Base-by-base conservation (phyloP, 2,797 vertebrate species). In the Fratercula arctica region DNA sequence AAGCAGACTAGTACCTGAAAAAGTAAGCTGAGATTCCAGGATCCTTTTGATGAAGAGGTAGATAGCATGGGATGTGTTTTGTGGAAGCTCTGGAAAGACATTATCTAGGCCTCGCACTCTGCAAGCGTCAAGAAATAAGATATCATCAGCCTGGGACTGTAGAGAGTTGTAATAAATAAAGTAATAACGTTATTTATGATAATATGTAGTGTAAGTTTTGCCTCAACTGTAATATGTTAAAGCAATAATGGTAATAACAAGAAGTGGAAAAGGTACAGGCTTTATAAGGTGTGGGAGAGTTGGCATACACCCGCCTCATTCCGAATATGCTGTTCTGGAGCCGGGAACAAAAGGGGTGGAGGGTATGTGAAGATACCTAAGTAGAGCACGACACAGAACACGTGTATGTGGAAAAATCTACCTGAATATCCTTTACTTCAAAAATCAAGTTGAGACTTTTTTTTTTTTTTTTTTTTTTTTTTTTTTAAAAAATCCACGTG, bases 31-130 rank as follows among this genome's bases (percentile, higher is more conserved):
- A 63, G 31, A 26, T 37, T 76, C 75, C 74, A 95, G 54, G 54
- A 90, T 89, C 20, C 51, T 80, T 59, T 81, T 89, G 68, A 92
- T 94, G 35, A 84, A 79, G 41, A 46, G 46, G n/a, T 94, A 95
- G 63, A 87, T 48, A 26, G 56, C 48, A 3, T 48, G 53, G 23
- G 89, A 80, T 16, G 86, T 87, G 31, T 92, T 76, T 51, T 51
- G 64, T 39, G 92, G 48, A 45, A 93, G 85, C 48, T 92, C 63
- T 35, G 78, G 39, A 63, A 76, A 92, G 78, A 92, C 2, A 1
- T 72, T 81, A 24, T 87, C 83, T 15, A 95, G 60, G 31, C 87
- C 64, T 76, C 3, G 53, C 29, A 95, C 43, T 28, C 93, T 95
- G 51, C 46, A 74, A 66, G 21, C 16, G 35, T 64, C 50, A 54